Conservation (phyloP, 2,113 vertebrate species). For the Orycteropus afer region DNA sequence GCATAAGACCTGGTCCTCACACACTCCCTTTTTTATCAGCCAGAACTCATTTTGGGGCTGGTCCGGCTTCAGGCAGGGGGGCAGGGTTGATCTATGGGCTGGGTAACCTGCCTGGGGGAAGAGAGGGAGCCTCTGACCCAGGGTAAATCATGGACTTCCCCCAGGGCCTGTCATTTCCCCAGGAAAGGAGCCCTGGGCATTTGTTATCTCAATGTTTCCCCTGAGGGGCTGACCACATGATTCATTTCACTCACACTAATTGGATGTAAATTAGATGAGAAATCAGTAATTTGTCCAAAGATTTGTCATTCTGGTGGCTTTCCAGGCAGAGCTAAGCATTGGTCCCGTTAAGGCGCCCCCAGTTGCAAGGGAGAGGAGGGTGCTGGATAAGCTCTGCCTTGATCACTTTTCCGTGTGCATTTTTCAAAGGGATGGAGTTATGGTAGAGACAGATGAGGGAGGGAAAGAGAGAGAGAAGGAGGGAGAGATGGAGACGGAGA, state of each 20-base stretch:
- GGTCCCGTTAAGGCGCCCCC: background rate
- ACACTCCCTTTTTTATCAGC: background rate
- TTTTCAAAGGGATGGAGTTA: background rate
- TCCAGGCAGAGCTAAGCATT: constrained; percentile 56
- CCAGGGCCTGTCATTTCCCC: constrained; percentile 72
- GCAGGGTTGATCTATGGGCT: constrained; percentile 67
- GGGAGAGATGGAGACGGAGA: rapidly evolving
- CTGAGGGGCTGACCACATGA: constrained; percentile 81
- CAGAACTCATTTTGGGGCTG: background rate
- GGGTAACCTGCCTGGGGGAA: constrained; percentile 69
- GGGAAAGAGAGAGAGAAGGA: no score
- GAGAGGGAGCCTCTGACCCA: constrained; percentile 71
- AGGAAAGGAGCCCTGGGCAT: constrained; percentile 72
- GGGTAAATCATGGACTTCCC: constrained; percentile 73
- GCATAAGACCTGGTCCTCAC: background rate
- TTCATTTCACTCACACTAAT: constrained; percentile 83
- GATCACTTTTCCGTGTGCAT: background rate
- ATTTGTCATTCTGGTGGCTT: constrained; percentile 78
- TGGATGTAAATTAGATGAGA: constrained; percentile 84
- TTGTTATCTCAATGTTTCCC: constrained; percentile 82
- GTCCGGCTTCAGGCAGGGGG: background rate
- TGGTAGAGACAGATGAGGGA: background rate
- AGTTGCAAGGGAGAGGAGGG: background rate
- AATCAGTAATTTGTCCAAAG: constrained; percentile 84
- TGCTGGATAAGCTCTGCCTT: background rate